These are phyloP conservation scores for Enteromius argenteus DNA, from an alignment of 2,797 vertebrate species.

Conservation along the genomic window DNA sequence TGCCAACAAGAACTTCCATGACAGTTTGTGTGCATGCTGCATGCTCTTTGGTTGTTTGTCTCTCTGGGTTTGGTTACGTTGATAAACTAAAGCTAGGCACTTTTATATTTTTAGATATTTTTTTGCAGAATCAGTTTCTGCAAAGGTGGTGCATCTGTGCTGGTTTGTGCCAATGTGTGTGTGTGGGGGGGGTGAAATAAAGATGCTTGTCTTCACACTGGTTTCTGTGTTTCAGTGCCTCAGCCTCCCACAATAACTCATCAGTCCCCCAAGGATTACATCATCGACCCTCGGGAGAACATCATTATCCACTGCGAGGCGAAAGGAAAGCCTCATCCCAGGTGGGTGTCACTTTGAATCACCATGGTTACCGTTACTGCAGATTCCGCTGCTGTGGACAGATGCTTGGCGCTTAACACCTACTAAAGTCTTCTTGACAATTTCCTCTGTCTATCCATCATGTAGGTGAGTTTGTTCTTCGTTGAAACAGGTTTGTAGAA, in stretches of 20 bases:
- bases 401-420: background rate
- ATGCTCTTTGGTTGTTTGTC: slow-evolving; percentile 35
- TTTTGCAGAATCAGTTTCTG: slow-evolving; percentile 36
- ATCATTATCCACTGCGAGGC: slow-evolving; percentile 96
- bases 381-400: background rate
- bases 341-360: slow-evolving; percentile 73
- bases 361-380: slow-evolving; percentile 20
- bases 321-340: slow-evolving; percentile 95
- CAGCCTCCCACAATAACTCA: slow-evolving; percentile 96
- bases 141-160: slow-evolving; percentile 15
- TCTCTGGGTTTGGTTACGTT: slow-evolving; percentile 7
- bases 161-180: slow-evolving; percentile 20
- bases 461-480: background rate
- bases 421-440: background rate
- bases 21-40: slow-evolving; percentile 36
- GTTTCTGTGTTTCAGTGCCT: slow-evolving; percentile 82
- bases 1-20: slow-evolving; percentile 41
- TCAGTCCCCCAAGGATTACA: slow-evolving; percentile 96
- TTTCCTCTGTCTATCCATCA: background rate
- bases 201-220: slow-evolving; percentile 8
- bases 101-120: slow-evolving; percentile 30
- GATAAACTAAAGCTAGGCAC: background rate
- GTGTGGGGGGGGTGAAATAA: slow-evolving; percentile 7
- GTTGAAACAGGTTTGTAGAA: background rate
- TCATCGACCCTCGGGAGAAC: slow-evolving; percentile 96